Base-by-base conservation (phyloP, 2,888 invertebrate species). In the Ferdinandea cuprea region DNA sequence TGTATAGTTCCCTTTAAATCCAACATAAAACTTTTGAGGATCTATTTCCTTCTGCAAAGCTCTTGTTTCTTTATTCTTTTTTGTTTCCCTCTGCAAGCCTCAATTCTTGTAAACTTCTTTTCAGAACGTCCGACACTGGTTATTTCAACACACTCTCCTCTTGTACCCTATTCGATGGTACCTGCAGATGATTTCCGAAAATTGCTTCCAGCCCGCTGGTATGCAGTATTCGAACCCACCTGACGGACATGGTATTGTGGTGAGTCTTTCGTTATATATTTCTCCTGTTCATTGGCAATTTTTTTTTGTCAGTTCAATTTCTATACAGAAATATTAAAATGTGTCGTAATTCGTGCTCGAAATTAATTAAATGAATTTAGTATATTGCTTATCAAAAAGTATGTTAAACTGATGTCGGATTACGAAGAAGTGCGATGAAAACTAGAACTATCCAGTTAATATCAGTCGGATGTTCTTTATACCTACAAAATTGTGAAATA, bases 41-140 rank as follows among this genome's bases (percentile, higher is more conserved):
- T 9, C 15, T 19, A 42, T 56, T 80, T 63, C 37, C 59, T 69
- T 63, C 72, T 69, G 69, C 61, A 74, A 56, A 68, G 66, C 74
- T 80, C 74, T 73, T 52, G 40, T 58, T 61, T 74, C 50, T 77
- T 65, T 77, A 59, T 81, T 35, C 77, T 81, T 65, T 77, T 77
- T 72, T 78, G 78, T 72, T 66, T 78, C 72, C 78, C 83, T 78
- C 50, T 78, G 83, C 83, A 83, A 83, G 83, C 78, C 83, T 83
- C 83, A 83, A 78, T 78, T 83, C 78, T 78, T 83, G 83, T 83
- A 78, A 83, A 78, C 83, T 83, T 83, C 50, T 83, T 83, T 83
- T 83, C 83, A 83, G 83, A 78, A 61, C 66, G 61, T 61, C 19
- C 68, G 58, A 78, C 25, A 25, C 78, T 73, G 77, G 68, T 63